phyloP scores from a whole-genome alignment of 1,140 invertebrate genomes.

The Anastatus disparis region DNA sequence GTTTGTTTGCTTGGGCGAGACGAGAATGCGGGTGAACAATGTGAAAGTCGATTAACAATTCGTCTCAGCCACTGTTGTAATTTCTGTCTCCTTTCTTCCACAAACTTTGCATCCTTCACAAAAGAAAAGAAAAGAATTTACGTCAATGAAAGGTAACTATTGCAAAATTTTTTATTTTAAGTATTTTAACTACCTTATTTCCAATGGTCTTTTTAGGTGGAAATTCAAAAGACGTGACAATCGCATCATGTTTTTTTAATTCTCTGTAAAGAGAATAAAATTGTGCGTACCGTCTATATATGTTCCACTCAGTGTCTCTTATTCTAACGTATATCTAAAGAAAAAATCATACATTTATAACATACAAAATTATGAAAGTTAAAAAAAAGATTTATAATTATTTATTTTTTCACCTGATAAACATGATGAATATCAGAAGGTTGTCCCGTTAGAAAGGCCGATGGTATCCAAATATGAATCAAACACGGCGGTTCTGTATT shows the following conservation, averaged over 20 bases:
- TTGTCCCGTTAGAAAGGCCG: slow-evolving; percentile 86
- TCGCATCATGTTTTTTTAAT: slow-evolving; percentile 83
- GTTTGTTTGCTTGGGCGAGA: slow-evolving; percentile 76
- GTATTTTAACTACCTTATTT: slow-evolving; percentile 76
- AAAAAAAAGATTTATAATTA: neutral
- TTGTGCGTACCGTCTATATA: slow-evolving; percentile 90
- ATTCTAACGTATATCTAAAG: slow-evolving; percentile 84
- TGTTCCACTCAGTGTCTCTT: slow-evolving; percentile 91
- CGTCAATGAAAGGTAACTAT: neutral
- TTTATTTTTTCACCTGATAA: slow-evolving; percentile 78
- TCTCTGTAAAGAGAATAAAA: slow-evolving; percentile 85
- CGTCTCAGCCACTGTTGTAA: slow-evolving; percentile 83
- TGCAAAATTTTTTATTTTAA: neutral
- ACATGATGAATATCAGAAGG: slow-evolving; percentile 83
- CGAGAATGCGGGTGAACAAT: slow-evolving; percentile 76
- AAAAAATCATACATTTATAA: slow-evolving; percentile 32
- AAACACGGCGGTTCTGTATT: slow-evolving; percentile 67
- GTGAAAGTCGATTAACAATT: slow-evolving; percentile 76
- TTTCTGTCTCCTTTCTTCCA: slow-evolving; percentile 79
- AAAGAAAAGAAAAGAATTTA: slow-evolving; percentile 39
- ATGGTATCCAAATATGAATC: slow-evolving; percentile 92
- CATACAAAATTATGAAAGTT: neutral
- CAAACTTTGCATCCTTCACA: slow-evolving; percentile 79
- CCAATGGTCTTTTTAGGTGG: slow-evolving; percentile 93
- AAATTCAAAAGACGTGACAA: slow-evolving; percentile 85